Base-by-base conservation (phyloP, 1,140 invertebrate genomes). In the Apis mellifera region DNA sequence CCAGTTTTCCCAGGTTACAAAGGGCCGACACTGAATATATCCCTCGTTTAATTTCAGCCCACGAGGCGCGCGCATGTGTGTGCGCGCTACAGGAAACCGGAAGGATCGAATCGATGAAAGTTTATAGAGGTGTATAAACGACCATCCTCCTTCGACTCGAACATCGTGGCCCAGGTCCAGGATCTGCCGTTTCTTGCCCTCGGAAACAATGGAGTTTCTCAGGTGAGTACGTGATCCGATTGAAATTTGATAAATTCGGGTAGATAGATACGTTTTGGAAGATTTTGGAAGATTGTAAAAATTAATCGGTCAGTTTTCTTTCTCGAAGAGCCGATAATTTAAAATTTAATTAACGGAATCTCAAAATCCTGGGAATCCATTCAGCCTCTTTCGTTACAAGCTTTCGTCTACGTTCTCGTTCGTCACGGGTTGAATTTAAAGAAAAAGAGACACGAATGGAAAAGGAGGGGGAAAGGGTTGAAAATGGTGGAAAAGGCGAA, bases 71-170 rank as follows among this genome's bases (percentile, higher is more conserved):
- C 82, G 42, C 62, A 55, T 17, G 71, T 64, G 78, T 50, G 55
- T 60, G 48, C 66, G 66, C 9, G 9, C 32, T 50, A 66, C 68
- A 60, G n/a, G 42, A 26, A 84, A 77, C 73, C 73, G 79, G 79
- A 76, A 77, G 73, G 77, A 73, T 84, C 83, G 60, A 84, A 73
- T 77, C 79, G 79, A 77, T 50, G 66, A 75, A 82, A 80, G 73
- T 82, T 84, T 72, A 82, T 66, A 23, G 79, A 55, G 66, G 11
- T 66, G 70, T 50, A 62, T 73, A 68, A 73, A 74, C 62, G 78
- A 70, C 12, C 32, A 42, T 42, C n/a, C n/a, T n/a, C n/a, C n/a
- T n/a, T n/a, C n/a, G n/a, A n/a, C n/a, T n/a, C n/a, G n/a, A n/a
- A n/a, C n/a, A n/a, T 5, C 0, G 7, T 19, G 42, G 26, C 15